phyloP scores from a whole-genome alignment of 2,888 invertebrate genomes.

The Yponomeuta malinellus region DNA sequence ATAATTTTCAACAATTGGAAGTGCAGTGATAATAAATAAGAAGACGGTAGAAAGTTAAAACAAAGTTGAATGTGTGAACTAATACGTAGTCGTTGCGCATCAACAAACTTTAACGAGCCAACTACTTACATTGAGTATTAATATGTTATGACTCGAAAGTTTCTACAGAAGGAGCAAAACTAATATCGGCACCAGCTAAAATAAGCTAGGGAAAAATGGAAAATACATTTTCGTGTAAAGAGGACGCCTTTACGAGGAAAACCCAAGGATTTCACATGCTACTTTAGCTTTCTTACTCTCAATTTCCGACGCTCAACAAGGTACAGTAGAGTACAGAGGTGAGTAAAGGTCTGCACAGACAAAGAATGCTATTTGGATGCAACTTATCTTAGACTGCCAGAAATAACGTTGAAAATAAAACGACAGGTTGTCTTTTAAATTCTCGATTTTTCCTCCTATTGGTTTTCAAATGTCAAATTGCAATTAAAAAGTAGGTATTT shows the following conservation, averaged over 20 bases:
- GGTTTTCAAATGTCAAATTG: too few species aligned
- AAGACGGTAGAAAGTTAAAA: slow-evolving; percentile 4
- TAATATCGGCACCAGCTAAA: background rate
- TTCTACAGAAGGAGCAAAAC: background rate
- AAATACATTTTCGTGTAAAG: slow-evolving; percentile 33
- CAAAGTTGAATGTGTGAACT: background rate
- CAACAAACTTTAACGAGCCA: background rate
- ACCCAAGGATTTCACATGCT: slow-evolving; percentile 8
- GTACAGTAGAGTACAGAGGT: slow-evolving; percentile 34
- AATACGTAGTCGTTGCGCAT: background rate
- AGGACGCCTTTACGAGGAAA: slow-evolving; percentile 9
- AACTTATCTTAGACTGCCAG: background rate
- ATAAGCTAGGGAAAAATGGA: background rate
- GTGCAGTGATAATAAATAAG: slow-evolving; percentile 4
- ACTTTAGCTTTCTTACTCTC: slow-evolving; percentile 14
- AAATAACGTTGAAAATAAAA: background rate
- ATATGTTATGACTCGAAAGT: background rate
- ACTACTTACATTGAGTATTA: background rate
- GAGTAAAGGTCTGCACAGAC: background rate
- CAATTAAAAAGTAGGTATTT: too few species aligned
- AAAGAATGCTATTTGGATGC: background rate
- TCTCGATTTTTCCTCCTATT: too few species aligned
- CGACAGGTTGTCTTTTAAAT: background rate
- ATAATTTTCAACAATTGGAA: background rate
- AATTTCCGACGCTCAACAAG: slow-evolving; percentile 22